These are phyloP conservation scores for Cristatella mucedo DNA, from an alignment of 2,888 invertebrate genomes.

Conservation along the genomic window DNA sequence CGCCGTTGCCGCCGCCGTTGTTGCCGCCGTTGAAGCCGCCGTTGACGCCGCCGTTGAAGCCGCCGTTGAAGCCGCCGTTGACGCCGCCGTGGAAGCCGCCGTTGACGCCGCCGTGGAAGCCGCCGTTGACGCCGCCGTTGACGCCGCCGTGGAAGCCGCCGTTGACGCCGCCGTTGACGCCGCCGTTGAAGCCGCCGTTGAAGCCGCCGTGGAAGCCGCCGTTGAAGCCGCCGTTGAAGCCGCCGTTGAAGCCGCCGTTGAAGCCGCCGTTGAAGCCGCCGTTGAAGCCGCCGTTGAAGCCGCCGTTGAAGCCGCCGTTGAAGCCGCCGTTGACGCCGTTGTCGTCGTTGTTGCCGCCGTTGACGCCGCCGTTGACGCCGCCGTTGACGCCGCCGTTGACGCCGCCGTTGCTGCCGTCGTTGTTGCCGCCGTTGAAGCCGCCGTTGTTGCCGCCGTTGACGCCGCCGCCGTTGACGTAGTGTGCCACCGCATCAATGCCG, in stretches of 20 bases:
- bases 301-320: conserved; percentile 3
- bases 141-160: conserved; percentile 3
- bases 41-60: background rate
- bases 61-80: conserved; percentile 2
- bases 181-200: conserved; percentile 2
- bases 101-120: conserved; percentile 4
- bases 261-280: background rate
- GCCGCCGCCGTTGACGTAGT: background rate
- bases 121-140: conserved; percentile 2
- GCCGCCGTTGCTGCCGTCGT: background rate
- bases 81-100: conserved; percentile 3
- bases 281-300: conserved; percentile 7
- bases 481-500: too few species aligned
- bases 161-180: conserved; percentile 3
- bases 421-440: conserved; percentile 1
- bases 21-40: conserved; percentile 1
- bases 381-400: background rate
- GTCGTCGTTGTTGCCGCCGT: conserved; percentile 4
- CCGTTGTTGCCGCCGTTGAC: conserved; percentile 1
- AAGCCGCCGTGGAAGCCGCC: conserved; percentile 3
- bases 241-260: background rate
- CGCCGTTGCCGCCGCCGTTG: too few species aligned
- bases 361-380: background rate
- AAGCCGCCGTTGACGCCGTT: conserved; percentile 5
- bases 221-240: conserved; percentile 2